Base-by-base conservation (phyloP, 92 coral and sea anemone species). In the Paragorgia papillata region DNA sequence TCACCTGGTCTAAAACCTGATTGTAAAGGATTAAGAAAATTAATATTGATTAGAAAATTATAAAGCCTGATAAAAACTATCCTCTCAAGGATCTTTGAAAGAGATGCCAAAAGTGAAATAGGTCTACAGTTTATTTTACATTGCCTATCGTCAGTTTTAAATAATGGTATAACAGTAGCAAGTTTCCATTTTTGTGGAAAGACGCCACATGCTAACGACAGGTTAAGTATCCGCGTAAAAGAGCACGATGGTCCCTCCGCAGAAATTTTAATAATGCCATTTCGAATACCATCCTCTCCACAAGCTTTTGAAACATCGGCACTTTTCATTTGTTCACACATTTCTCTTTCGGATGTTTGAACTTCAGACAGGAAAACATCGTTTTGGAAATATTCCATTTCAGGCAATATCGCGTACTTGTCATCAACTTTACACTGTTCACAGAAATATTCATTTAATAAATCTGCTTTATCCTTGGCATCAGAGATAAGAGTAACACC, bases 381-480 rank as follows among this genome's bases (percentile, higher is more conserved):
- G 37, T 50, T 73, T 54, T 73, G 79, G 51, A 73, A 50, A 50
- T 54, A 28, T 51, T 17, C 50, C 59, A 73, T 54, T 31, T 73
- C 63, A 40, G 79, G 79, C 33, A 73, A 57, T 40, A 63, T 27
- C 37, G 65, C 64, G 49, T 37, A 29, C 14, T 27, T 35, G 14
- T 85, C 79, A 43, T 48, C 65, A 37, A 79, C 68, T 18, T 53
- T 64, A 22, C 85, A 50, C 71, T 79, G 81, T 20, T 75, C 40
- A 51, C 79, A 24, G 69, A 80, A 85, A 39, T 71, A 85, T 43
- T 81, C 82, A 58, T 74, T 81, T 46, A 85, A 76, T 22, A 85
- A 18, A 31, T 81, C 83, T 20, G 83, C 79, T 81, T 85, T 85
- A 60, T 67, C 75, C 35, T 73, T 69, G 50, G 89, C 85, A 66